Evolutionary conservation across 2,797 vertebrate species (phyloP).

Genomic region (Sebastes oblongus): DNA sequence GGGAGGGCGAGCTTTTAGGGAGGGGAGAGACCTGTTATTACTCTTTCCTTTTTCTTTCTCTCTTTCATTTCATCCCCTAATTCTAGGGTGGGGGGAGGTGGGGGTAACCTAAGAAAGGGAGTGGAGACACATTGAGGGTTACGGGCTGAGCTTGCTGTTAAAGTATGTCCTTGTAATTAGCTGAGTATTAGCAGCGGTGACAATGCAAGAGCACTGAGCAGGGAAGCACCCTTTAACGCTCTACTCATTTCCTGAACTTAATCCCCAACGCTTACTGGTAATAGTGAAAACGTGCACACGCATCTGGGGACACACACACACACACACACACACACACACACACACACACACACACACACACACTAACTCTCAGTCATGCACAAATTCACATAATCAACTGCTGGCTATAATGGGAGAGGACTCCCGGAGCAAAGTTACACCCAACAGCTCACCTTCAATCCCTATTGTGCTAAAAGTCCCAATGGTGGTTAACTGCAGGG

Average conservation of each 20-base stretch:
- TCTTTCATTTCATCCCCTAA: constrained; percentile 70
- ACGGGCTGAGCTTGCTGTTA: constrained; percentile 77
- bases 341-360: constrained; percentile 16
- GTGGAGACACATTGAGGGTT: constrained; percentile 58
- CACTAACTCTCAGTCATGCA: constrained; percentile 22
- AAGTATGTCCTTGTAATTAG: constrained; percentile 86
- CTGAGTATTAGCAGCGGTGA: constrained; percentile 81
- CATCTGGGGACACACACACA: constrained; percentile 47
- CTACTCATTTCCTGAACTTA: constrained; percentile 88
- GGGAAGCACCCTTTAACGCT: constrained; percentile 77
- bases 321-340: too few species aligned
- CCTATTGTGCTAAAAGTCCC: constrained; percentile 59
- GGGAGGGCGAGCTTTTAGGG: constrained; percentile 71
- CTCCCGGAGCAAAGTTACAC: constrained; percentile 61
- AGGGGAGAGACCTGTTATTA: constrained; percentile 73
- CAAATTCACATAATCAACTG: constrained; percentile 68
- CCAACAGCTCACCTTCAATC: constrained; percentile 68
- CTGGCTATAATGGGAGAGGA: constrained; percentile 50
- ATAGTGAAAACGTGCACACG: constrained; percentile 61
- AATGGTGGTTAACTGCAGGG: constrained; percentile 57
- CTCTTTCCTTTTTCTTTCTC: constrained; percentile 65
- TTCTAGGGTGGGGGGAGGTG: constrained; percentile 60
- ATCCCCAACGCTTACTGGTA: constrained; percentile 86
- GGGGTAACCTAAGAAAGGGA: constrained; percentile 76
- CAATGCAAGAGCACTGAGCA: constrained; percentile 75